Conservation (phyloP, 2,888 invertebrate species). For the Heliconius erato region DNA sequence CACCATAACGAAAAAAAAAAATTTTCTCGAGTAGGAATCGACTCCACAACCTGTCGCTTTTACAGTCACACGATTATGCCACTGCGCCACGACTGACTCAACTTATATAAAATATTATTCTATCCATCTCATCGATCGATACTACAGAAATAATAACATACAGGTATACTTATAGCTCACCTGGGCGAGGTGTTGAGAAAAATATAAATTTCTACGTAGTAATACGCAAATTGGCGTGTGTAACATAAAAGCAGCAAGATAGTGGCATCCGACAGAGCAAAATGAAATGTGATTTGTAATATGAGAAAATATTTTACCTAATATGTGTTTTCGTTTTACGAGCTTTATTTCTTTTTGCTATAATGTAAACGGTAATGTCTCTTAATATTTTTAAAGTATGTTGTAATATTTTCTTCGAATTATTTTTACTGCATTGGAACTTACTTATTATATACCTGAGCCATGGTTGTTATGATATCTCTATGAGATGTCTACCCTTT, state of each 20-base stretch:
- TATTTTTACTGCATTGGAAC: not conserved
- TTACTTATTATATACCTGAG: too few species aligned
- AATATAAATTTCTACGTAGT: conserved; percentile 10
- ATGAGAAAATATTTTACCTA: conserved; percentile 21
- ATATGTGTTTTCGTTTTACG: conserved; percentile 7
- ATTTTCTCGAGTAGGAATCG: too few species aligned
- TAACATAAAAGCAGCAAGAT: conserved; percentile 20
- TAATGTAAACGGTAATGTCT: not conserved
- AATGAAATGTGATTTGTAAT: conserved; percentile 32
- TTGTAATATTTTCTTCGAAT: not conserved
- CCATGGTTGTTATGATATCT: too few species aligned
- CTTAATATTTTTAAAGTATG: not conserved
- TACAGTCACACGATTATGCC: too few species aligned
- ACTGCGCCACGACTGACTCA: not conserved
- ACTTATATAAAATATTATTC: not conserved
- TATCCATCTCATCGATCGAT: too few species aligned
- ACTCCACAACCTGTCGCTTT: too few species aligned
- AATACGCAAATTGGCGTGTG: conserved; percentile 30
- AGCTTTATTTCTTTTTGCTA: not conserved
- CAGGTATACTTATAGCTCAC: not conserved
- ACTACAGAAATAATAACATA: too few species aligned
- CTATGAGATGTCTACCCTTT: too few species aligned
- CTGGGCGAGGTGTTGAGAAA: not conserved
- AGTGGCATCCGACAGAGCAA: conserved; percentile 28
- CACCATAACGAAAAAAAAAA: too few species aligned